Conservation (phyloP, 2,797 vertebrate species). For the Dipus sagitta region DNA sequence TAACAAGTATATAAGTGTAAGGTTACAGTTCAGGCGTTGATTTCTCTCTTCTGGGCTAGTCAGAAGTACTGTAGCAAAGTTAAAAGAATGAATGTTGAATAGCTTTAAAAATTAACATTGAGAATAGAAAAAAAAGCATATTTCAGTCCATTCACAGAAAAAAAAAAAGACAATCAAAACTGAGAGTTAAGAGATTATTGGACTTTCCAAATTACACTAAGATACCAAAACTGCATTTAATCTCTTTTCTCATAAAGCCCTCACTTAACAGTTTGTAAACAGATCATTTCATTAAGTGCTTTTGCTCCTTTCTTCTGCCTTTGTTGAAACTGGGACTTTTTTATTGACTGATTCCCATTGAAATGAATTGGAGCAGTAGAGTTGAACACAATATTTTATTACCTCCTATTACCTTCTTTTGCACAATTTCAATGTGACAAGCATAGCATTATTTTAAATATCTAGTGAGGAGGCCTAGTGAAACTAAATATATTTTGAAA, state of each 20-base stretch:
- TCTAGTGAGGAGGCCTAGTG: constrained; percentile 57
- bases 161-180: constrained; percentile 54
- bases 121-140: constrained; percentile 61
- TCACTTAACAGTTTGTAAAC: constrained; percentile 85
- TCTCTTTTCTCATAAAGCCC: constrained; percentile 73
- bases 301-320: constrained; percentile 81
- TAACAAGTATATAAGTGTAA: constrained; percentile 89
- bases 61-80: constrained; percentile 82
- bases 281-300: constrained; percentile 85
- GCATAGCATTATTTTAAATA: constrained; percentile 63
- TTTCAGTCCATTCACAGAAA: constrained; percentile 62
- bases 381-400: constrained; percentile 77
- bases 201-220: constrained; percentile 79
- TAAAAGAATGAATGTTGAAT: constrained; percentile 52
- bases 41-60: constrained; percentile 86
- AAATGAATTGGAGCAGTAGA: constrained; percentile 80
- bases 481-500: constrained; percentile 65
- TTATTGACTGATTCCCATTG: constrained; percentile 81
- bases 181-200: constrained; percentile 63
- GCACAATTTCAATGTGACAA: constrained; percentile 77
- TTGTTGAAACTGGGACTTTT: constrained; percentile 81
- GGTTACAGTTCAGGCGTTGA: constrained; percentile 89
- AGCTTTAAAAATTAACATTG: constrained; percentile 66
- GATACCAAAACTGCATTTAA: constrained; percentile 83
- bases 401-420: constrained; percentile 48